Base-by-base conservation (phyloP, 1,140 invertebrate species). In the Dermatophagoides farinae region DNA sequence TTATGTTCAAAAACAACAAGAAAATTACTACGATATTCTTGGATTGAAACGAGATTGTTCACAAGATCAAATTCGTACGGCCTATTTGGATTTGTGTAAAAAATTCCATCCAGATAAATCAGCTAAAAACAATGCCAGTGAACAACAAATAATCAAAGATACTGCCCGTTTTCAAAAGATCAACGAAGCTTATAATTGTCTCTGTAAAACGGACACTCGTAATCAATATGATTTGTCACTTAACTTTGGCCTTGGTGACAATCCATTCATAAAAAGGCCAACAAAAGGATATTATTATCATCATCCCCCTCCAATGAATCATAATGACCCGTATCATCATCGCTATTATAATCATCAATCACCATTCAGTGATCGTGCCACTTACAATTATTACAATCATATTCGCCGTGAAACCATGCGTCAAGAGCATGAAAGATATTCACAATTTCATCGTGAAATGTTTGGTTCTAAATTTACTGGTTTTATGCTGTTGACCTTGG, bases 101-200 rank as follows among this genome's bases (percentile, higher is more conserved):
- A 44, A 59, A 49, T 50, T 57, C 55, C 57, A 59, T 50, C 57
- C 57, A 11, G 57, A 59, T 23, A 55, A 55, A 23, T 16, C 25
- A 12, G 46, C 46, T 47, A 47, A 47, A 23, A 47, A 47, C 22
- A 23, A n/a, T 20, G 14, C 12, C 1, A 38, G n/a, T 6, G 38
- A 18, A 44, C 10, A 44, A 12, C 14, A 55, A 23, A 20, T 25
- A 23, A 16, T n/a, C 23, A n/a, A 18, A 2, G 50, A 23, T 20
- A 54, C 14, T n/a, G 44, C 40, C 11, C 46, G 44, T n/a, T 59
- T 59, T 59, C 57, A 59, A 38, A 16, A 25, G 23, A 59, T 59
- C 23, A 44, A 59, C 40, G 40, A 59, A 50, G 57, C 57, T 16
- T 59, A 59, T 23, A 23, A 59, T 18, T 44, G 40, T 59, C 41